Conservation (phyloP, 30 jellyfish, hydroid and myxozoan species). For the Aurelia aurita region DNA sequence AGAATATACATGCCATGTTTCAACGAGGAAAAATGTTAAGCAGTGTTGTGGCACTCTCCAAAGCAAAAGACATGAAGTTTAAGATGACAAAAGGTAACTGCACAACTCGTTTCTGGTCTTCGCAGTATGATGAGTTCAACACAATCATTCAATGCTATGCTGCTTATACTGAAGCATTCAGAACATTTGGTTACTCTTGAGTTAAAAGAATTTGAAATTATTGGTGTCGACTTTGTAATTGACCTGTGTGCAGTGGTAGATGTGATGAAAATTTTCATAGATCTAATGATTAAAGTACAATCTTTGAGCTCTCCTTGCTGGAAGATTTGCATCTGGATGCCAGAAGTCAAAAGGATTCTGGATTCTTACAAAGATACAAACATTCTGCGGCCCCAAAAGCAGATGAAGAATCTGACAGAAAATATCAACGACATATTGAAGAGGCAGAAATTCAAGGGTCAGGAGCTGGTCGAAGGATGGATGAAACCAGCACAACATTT, state of each 20-base stretch:
- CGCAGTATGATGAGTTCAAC: slow-evolving; percentile 12
- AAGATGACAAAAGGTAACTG: slow-evolving; percentile 34
- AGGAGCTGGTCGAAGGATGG: too few relatives aligned
- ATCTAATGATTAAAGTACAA: too few relatives aligned
- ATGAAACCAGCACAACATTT: too few relatives aligned
- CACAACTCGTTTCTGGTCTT: slow-evolving; percentile 47
- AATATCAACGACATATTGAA: too few relatives aligned
- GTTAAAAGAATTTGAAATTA: slow-evolving; percentile 22
- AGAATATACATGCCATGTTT: slow-evolving; percentile 38
- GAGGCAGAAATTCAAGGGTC: too few relatives aligned
- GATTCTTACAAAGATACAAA: too few relatives aligned
- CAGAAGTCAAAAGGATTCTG: too few relatives aligned
- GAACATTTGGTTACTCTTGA: slow-evolving; percentile 24
- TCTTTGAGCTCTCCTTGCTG: too few relatives aligned
- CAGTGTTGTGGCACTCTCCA: slow-evolving; percentile 29
- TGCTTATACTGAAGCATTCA: slow-evolving; percentile 36
- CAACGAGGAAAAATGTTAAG: slow-evolving; percentile 55
- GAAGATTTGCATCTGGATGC: too few relatives aligned
- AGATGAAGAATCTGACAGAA: too few relatives aligned
- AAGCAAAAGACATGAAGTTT: slow-evolving; percentile 4
- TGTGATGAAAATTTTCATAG: slow-evolving; percentile 20
- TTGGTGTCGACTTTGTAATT: slow-evolving; percentile 22
- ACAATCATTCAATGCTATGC: slow-evolving; percentile 3
- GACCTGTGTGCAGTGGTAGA: slow-evolving; percentile 27
- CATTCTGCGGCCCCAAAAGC: too few relatives aligned